Evolutionary conservation across 2,797 vertebrate genomes (phyloP), one percentile per base, ranked within the genome.

Genomic region (Benthosema pterotum): DNA sequence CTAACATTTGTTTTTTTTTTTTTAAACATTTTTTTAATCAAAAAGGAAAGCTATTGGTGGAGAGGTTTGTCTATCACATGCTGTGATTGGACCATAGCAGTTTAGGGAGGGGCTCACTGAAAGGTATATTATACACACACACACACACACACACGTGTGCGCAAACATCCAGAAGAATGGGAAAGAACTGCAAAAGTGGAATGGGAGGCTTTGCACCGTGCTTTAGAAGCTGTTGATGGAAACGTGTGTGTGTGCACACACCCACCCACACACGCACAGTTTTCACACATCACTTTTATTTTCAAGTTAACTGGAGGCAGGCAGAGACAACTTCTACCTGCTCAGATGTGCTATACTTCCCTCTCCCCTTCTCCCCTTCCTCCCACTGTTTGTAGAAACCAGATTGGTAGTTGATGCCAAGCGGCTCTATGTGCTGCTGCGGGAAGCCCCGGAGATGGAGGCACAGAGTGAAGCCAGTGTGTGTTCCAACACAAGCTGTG

Each of bases 261-360:
- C 50, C 19, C 49, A 19, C 49, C 19, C 49, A 51, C 49, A 51
- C 49, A 22, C 22, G 4, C 22, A 22, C n/a, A n/a, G n/a, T n/a
- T n/a, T n/a, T n/a, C n/a, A n/a, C n/a, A n/a, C n/a, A n/a, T n/a
- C n/a, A n/a, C n/a, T n/a, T n/a, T n/a, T n/a, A n/a, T n/a, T n/a
- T n/a, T 42, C 6, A 6, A 52, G 60, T 75, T 80, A 84, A 84
- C 84, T 84, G 77, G 79, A 74, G 77, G 62, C n/a, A n/a, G n/a
- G n/a, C 57, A 60, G 28, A 62, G 70, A 9, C 78, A 78, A 79
- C 75, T 15, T 69, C 83, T 68, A 11, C 42, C 77, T 63, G 65
- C 66, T 52, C 72, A 50, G 71, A 68, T 71, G 64, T 60, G 57
- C 58, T 8, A 8, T 9, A 8, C 32, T 60, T 57, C 47, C 62